Conservation (phyloP, 2,888 invertebrate genomes). For the Deroplatys truncata region DNA sequence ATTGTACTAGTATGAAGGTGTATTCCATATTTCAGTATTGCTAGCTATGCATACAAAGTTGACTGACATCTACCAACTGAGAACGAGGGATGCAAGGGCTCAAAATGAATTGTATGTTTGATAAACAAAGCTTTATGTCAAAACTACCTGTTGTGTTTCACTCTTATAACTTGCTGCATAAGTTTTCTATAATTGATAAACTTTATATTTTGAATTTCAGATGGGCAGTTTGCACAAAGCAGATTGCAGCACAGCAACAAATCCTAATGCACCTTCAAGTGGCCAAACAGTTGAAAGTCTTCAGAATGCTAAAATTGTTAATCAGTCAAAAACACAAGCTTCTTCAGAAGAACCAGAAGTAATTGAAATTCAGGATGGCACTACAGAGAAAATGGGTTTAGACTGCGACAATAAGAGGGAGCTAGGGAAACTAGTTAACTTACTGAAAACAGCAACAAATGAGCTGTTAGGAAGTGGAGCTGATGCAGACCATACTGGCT, state of each 20-base stretch:
- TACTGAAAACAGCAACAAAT: neutral
- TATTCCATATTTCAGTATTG: too few relatives aligned
- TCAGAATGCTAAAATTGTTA: neutral
- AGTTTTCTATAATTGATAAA: too few relatives aligned
- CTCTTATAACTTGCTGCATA: too few relatives aligned
- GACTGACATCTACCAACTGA: too few relatives aligned
- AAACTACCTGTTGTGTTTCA: too few relatives aligned
- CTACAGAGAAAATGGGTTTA: neutral
- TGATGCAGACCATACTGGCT: neutral
- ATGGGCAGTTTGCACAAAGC: neutral
- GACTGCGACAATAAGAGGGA: neutral
- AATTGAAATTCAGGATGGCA: neutral
- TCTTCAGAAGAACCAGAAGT: neutral
- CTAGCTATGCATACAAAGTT: too few relatives aligned
- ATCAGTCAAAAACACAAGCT: neutral
- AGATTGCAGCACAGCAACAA: neutral
- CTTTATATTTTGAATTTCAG: neutral
- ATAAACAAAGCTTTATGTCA: too few relatives aligned
- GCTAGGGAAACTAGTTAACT: neutral
- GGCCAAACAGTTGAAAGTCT: neutral
- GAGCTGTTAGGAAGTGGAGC: neutral
- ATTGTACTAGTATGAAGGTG: too few relatives aligned
- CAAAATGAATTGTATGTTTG: too few relatives aligned
- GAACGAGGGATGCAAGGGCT: too few relatives aligned
- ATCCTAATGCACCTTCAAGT: neutral